phyloP scores from a whole-genome alignment of 2,113 vertebrate genomes.

The Sminthopsis crassicaudata region DNA sequence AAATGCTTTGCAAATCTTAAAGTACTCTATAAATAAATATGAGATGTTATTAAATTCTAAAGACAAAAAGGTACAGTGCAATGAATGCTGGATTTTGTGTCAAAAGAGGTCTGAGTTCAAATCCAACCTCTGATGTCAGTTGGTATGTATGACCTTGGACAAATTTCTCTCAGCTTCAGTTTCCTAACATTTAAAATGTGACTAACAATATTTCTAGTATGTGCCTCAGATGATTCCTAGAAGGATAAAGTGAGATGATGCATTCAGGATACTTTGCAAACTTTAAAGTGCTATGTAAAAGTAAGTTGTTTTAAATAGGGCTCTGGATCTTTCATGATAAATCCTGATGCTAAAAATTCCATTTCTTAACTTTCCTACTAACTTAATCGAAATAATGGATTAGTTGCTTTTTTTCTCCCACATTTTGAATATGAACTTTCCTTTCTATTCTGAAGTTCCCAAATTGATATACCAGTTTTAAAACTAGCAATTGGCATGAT shows the following conservation, averaged over 20 bases:
- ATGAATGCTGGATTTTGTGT: not conserved
- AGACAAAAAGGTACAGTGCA: not conserved
- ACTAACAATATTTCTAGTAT: not conserved
- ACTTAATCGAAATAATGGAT: conserved; percentile 17
- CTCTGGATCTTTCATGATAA: not conserved
- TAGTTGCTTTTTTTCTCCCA: not conserved
- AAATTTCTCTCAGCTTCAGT: not conserved
- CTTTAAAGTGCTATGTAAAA: not conserved
- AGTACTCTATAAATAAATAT: not conserved
- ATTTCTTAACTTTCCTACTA: not conserved
- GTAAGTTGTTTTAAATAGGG: not conserved
- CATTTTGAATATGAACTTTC: not conserved
- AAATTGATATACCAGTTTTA: not conserved
- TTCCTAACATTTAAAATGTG: not conserved
- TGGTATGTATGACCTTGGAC: not conserved
- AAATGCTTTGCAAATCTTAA: not conserved
- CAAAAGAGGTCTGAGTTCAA: not conserved
- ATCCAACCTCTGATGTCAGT: not conserved
- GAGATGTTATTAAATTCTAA: not conserved
- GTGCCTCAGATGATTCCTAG: not conserved
- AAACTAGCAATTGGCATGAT: not conserved
- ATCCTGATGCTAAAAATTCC: not conserved
- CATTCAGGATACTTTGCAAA: not conserved
- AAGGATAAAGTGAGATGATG: not conserved
- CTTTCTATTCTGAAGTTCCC: not conserved